Percentiles rank a stretch among this genome's conserved stretches.
Evolutionary conservation across 30 jellyfish, hydroid and myxozoan species (phyloP).

Genomic region (Euphysa ruthae): DNA sequence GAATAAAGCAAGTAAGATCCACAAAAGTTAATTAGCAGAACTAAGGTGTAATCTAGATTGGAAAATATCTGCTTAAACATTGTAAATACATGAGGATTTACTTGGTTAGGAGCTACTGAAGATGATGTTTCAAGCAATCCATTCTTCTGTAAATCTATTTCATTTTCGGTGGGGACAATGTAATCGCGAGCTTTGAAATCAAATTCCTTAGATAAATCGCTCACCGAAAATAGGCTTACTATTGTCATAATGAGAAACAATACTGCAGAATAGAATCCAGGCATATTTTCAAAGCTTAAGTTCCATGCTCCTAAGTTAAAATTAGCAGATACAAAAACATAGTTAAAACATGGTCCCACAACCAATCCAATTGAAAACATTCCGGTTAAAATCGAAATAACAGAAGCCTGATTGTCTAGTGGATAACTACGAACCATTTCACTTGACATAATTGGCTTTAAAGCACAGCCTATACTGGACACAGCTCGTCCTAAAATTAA

Average conservation of each 20-base stretch:
- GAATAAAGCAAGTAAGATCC: background rate
- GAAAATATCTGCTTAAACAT: background rate
- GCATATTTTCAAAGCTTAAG: too few relatives aligned
- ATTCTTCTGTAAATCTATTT: too few relatives aligned
- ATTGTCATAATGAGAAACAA: too few relatives aligned
- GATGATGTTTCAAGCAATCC: too few relatives aligned
- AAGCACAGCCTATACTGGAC: background rate
- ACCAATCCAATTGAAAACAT: background rate
- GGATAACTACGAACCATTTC: conserved; percentile 1
- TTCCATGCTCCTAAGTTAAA: background rate
- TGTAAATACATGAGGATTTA: background rate
- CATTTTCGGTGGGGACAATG: background rate
- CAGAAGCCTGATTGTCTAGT: background rate
- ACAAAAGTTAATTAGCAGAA: background rate
- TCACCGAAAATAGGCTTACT: too few relatives aligned
- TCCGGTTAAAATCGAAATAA: background rate
- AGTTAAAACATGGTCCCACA: background rate
- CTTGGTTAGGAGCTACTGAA: background rate
- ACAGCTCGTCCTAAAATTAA: background rate
- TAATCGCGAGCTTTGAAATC: background rate
- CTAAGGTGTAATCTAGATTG: background rate
- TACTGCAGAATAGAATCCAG: too few relatives aligned
- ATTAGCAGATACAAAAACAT: background rate
- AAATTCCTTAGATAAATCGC: background rate
- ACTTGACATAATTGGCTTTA: background rate